Conservation (phyloP, 2,888 invertebrate species). For the Morpho deidamia region DNA sequence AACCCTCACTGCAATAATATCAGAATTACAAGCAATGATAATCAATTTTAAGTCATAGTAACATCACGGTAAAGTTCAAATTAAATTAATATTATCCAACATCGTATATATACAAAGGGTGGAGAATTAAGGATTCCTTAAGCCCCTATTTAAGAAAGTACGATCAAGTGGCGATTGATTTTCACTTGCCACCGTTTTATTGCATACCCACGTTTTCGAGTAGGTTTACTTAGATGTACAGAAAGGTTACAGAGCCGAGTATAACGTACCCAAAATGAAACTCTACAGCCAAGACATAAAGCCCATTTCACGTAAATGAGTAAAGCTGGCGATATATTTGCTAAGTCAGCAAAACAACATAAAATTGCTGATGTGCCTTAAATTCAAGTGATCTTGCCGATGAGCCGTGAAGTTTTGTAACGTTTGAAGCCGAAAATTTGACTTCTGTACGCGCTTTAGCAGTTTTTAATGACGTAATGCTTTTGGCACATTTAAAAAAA, state of each 20-base stretch:
- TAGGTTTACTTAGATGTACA: slow-evolving; percentile 8
- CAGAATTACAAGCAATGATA: background rate
- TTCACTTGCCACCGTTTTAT: slow-evolving; percentile 34
- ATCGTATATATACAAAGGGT: slow-evolving; percentile 5
- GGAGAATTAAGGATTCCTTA: slow-evolving; percentile 29
- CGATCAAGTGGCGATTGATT: slow-evolving; percentile 39
- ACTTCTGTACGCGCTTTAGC: too few species aligned
- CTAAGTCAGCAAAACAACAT: slow-evolving; percentile 12
- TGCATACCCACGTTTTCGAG: slow-evolving; percentile 23
- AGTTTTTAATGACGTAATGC: too few species aligned
- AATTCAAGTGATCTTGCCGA: slow-evolving; percentile 11
- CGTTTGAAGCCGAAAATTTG: too few species aligned
- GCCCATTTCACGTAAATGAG: background rate
- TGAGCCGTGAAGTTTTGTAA: background rate
- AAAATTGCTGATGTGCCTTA: slow-evolving; percentile 6
- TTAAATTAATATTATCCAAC: background rate
- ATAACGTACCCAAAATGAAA: background rate
- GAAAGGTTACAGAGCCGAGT: background rate
- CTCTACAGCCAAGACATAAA: background rate
- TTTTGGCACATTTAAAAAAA: too few species aligned
- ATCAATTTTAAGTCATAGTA: slow-evolving; percentile 1
- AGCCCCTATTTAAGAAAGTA: slow-evolving; percentile 31
- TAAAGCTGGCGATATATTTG: slow-evolving; percentile 7
- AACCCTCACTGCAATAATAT: slow-evolving; percentile 3
- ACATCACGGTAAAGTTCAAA: slow-evolving; percentile 4